Conservation (phyloP, 2,888 invertebrate species). For the Opisthograptis luteolata region DNA sequence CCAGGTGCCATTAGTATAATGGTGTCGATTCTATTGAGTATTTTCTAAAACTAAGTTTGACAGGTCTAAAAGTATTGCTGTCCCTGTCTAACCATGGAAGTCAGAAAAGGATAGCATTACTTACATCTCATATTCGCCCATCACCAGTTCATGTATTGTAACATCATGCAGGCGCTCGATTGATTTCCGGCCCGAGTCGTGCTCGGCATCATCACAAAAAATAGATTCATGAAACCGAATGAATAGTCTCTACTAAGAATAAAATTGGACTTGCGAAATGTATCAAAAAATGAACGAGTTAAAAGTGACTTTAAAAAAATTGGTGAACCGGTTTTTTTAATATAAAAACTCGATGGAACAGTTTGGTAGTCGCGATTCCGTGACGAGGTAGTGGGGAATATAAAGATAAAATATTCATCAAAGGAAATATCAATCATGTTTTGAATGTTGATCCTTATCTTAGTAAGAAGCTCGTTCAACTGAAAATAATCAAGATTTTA, state of each 20-base stretch:
- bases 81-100: too few relatives aligned
- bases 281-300: slow-evolving; percentile 10
- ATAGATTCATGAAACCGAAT: slow-evolving; percentile 6
- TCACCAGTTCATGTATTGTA: too few relatives aligned
- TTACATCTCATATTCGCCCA: too few relatives aligned
- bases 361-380: slow-evolving; percentile 15
- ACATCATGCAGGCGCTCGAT: slow-evolving; percentile 6
- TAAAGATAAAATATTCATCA: slow-evolving; percentile 22
- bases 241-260: slow-evolving; percentile 3
- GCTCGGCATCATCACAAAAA: slow-evolving; percentile 23
- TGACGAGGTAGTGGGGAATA: slow-evolving; percentile 9
- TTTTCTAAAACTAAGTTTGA: too few relatives aligned
- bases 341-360: slow-evolving; percentile 18
- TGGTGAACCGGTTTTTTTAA: slow-evolving; percentile 15
- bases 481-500: slow-evolving; percentile 24
- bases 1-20: too few relatives aligned
- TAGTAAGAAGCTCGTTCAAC: slow-evolving; percentile 26
- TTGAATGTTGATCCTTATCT: slow-evolving; percentile 28
- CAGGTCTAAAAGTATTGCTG: too few relatives aligned
- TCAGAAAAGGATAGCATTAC: too few relatives aligned
- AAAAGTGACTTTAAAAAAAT: slow-evolving; percentile 10
- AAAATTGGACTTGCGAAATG: slow-evolving; percentile 16
- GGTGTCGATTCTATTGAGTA: too few relatives aligned
- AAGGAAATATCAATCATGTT: slow-evolving; percentile 29
- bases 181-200: slow-evolving; percentile 27